Conservation (phyloP, 2,888 invertebrate species). For the Lomographa bimaculata region DNA sequence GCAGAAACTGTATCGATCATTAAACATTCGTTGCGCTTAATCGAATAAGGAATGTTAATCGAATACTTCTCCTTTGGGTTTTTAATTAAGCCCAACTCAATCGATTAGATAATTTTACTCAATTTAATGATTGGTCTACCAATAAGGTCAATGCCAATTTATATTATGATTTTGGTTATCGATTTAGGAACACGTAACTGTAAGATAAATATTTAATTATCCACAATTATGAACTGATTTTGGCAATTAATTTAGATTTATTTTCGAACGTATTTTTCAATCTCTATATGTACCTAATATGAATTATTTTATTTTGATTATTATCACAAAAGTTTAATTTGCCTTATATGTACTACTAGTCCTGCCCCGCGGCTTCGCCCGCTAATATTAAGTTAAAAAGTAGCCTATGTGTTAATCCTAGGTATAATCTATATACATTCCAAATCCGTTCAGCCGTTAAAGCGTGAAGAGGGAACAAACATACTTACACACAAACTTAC, state of each 20-base stretch:
- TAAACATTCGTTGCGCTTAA: constrained; percentile 47
- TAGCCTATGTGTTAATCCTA: too few species aligned
- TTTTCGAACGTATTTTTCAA: too few species aligned
- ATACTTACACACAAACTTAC: too few species aligned
- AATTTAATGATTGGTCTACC: constrained; percentile 32
- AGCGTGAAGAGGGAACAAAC: too few species aligned
- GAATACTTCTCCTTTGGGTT: constrained; percentile 40
- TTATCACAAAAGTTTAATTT: too few species aligned
- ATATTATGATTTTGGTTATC: constrained; percentile 22
- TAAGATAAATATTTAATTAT: constrained; percentile 19
- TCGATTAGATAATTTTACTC: constrained; percentile 29
- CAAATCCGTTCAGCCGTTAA: too few species aligned
- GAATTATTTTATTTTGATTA: too few species aligned
- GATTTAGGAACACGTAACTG: constrained; percentile 23
- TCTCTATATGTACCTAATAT: too few species aligned
- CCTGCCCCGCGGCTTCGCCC: too few species aligned
- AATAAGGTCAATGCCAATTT: constrained; percentile 36
- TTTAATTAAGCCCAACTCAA: constrained; percentile 37
- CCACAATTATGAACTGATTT: constrained; percentile 1
- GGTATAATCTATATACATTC: too few species aligned
- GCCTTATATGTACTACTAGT: too few species aligned
- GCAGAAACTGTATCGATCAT: constrained; percentile 42
- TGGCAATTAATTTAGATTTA: constrained; percentile 1
- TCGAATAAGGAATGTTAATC: constrained; percentile 45
- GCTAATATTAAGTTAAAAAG: too few species aligned